Evolutionary conservation across 2,888 invertebrate genomes (phyloP).

Genomic region (Macrophya annulata): DNA sequence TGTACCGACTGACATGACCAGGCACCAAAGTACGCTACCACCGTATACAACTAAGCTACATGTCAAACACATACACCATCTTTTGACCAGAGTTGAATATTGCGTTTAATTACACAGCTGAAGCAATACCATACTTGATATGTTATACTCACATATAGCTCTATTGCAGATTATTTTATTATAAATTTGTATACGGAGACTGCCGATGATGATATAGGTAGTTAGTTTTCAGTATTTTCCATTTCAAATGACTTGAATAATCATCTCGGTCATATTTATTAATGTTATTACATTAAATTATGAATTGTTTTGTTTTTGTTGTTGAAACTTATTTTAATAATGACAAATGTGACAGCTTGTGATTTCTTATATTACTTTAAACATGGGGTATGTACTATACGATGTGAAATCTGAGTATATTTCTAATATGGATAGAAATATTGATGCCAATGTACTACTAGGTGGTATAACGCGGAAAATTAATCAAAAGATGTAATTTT

Average conservation of each 20-base stretch:
- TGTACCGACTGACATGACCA: slow-evolving; percentile 80
- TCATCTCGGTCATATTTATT: slow-evolving; percentile 56
- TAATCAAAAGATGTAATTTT: background rate
- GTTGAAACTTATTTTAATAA: background rate
- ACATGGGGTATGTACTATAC: background rate
- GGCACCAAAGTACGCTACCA: slow-evolving; percentile 69
- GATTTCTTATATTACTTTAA: background rate
- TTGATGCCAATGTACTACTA: background rate
- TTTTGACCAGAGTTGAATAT: slow-evolving; percentile 48
- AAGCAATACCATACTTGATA: slow-evolving; percentile 2
- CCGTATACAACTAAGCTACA: slow-evolving; percentile 69
- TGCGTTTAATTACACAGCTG: slow-evolving; percentile 69
- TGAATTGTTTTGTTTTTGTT: background rate
- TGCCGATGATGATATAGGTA: background rate
- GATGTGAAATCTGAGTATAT: background rate
- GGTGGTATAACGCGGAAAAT: background rate
- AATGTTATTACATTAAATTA: slow-evolving; percentile 5
- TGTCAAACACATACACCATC: slow-evolving; percentile 48
- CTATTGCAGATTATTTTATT: background rate
- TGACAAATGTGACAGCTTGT: background rate
- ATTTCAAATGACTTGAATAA: slow-evolving; percentile 18
- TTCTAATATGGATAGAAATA: background rate
- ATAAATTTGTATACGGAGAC: background rate
- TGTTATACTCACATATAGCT: slow-evolving; percentile 17
- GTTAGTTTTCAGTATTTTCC: background rate